These are phyloP conservation scores for Calameuta filiformis DNA, from an alignment of 2,888 invertebrate genomes.

Conservation along the genomic window DNA sequence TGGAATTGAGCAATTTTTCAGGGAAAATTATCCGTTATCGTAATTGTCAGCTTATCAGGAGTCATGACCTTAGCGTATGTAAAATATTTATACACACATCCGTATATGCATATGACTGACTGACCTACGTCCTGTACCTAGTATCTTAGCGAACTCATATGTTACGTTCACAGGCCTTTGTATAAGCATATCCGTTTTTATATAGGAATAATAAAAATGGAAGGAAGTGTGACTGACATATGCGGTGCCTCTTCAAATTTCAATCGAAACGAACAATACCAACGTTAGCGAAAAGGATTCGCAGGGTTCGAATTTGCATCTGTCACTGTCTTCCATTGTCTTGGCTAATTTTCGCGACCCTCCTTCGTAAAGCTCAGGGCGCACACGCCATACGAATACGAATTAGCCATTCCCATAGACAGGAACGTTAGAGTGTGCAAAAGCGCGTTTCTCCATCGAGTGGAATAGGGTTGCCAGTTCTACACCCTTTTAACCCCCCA, in stretches of 20 bases:
- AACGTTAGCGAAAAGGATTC: conserved; percentile 35
- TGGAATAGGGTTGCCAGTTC: too few relatives aligned
- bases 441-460: too few relatives aligned
- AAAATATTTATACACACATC: too few relatives aligned
- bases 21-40: too few relatives aligned
- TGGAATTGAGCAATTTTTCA: too few relatives aligned
- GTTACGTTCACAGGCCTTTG: too few relatives aligned
- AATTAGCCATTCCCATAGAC: conserved; percentile 57
- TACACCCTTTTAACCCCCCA: too few relatives aligned
- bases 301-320: conserved; percentile 59
- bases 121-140: conserved; percentile 5
- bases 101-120: conserved; percentile 3
- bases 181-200: too few relatives aligned
- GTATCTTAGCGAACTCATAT: not conserved
- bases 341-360: conserved; percentile 61
- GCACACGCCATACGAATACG: conserved; percentile 33
- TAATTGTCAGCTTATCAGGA: too few relatives aligned
- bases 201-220: conserved; percentile 9
- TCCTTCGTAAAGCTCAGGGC: conserved; percentile 25
- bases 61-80: too few relatives aligned
- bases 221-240: conserved; percentile 18
- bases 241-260: conserved; percentile 48
- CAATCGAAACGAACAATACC: conserved; percentile 49
- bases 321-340: conserved; percentile 58
- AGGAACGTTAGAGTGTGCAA: not conserved